Base-by-base conservation (phyloP, 2,888 invertebrate genomes). In the Epsilonema sp. region DNA sequence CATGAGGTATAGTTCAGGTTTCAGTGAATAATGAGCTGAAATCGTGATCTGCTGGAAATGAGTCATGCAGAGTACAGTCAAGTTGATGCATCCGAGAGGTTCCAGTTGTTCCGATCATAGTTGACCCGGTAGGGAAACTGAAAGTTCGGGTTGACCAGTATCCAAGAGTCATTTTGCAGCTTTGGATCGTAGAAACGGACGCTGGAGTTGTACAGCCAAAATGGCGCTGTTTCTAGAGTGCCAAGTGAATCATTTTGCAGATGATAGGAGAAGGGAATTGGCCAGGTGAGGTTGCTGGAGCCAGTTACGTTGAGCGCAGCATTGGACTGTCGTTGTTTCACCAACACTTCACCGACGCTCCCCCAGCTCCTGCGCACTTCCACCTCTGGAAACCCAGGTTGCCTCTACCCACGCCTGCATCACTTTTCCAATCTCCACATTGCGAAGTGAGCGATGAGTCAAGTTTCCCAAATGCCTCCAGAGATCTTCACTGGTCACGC, bases 141-240 rank as follows among this genome's bases (percentile, higher is more conserved):
- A 58, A 59, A 61, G 26, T 61, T 57, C 1, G 62, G 62, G 50
- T 62, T 62, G 3, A 55, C 58, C 13, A 62, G 49, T 13, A 62
- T 48, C 20, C 58, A 55, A 22, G 59, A 55, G 5, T 50, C 52
- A 5, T 57, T 49, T 1, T 55, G 46, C n/a, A 62, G 51, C 40
- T 57, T 61, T 5, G 53, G 53, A 23, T 62, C 62, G 21, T 55
- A 54, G 44, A 62, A 62, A 3, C 57, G 53, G 11, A 60, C 51
- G 19, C 56, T 56, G 11, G 54, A 50, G 47, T 62, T 62, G 39
- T 56, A 56, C 8, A 60, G 51, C 62, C 62, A 62, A 43, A 62
- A 61, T 44, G 61, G 59, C 11, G 4, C n/a, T 8, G 13, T n/a
- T 23, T 16, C 11, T 13, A 20, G 21, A n/a, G n/a, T n/a, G n/a